Percentiles rank a stretch among this genome's conserved stretches.
phyloP scores from a whole-genome alignment of 2,113 vertebrate species.

The Cyphomyrus discorhynchus region DNA sequence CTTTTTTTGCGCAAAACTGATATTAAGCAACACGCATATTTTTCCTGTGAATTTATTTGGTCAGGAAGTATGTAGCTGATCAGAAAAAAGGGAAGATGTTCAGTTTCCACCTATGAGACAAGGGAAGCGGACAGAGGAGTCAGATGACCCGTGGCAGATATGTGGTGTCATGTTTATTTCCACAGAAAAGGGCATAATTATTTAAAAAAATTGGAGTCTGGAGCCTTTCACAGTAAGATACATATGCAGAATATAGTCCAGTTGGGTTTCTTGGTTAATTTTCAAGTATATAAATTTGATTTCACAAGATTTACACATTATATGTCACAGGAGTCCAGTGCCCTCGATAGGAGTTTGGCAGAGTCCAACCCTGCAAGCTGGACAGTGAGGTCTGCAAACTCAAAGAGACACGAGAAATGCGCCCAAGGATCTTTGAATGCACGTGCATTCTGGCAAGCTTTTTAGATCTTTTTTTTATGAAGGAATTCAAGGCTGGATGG shows the following conservation, averaged over 20 bases:
- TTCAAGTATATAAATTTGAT: not conserved
- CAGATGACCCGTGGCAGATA: not conserved
- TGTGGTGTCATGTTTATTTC: not conserved
- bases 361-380: not conserved
- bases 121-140: not conserved
- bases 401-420: not conserved
- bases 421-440: not conserved
- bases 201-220: not conserved
- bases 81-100: not conserved
- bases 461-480: not conserved
- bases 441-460: not conserved
- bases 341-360: not conserved
- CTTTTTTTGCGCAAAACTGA: not conserved
- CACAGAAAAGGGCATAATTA: not conserved
- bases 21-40: not conserved
- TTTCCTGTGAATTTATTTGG: conserved; percentile 3
- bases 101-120: not conserved
- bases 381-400: not conserved
- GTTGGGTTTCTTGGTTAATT: not conserved
- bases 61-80: not conserved
- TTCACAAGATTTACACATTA: not conserved
- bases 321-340: not conserved
- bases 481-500: not conserved
- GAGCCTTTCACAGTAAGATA: not conserved
- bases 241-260: not conserved